Evolutionary conservation across 2,797 vertebrate genomes (phyloP), one percentile per base, ranked within the genome.

Genomic region (Anguilla marmorata): DNA sequence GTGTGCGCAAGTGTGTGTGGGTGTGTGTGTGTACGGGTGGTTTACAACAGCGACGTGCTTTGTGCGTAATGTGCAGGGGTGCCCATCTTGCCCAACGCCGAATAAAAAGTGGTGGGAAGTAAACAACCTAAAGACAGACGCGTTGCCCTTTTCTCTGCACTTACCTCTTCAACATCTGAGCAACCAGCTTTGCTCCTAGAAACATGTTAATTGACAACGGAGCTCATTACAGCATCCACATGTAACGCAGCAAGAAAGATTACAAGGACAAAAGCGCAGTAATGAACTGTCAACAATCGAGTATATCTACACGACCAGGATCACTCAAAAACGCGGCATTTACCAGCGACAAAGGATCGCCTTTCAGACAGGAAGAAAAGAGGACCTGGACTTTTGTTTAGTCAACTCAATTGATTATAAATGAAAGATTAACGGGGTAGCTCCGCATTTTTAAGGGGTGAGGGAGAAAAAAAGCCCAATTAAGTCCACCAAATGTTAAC

Each of bases 401-500:
- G 96, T 95, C 95, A 96, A 96, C 95, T 98, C 98, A 98, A 99
- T 99, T 98, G 98, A 98, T 98, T 97, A 97, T 97, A 99, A 99
- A 99, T 97, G 98, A 97, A 97, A 99, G 98, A 99, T 99, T 99
- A 99, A 97, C 97, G 97, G 96, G 97, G 97, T 96, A 97, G 97
- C 97, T 97, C 97, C 94, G 96, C 96, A 95, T 97, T 96, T 97
- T 96, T 94, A 96, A 97, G 97, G 97, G 97, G 97, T 95, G 95
- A 95, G 96, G 91, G 88, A 96, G 96, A 94, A 94, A 96, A 98
- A 98, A 97, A 97, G 96, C 97, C 97, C 98, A 99, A 99, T 99
- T 99, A 99, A 98, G 96, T 98, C 97, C 96, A 97, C 97, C 98
- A 98, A 99, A 99, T 98, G 98, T 98, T 99, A 99, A 99, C 97